Conservation (phyloP, 2,797 vertebrate species). For the Xiphophorus birchmanni region DNA sequence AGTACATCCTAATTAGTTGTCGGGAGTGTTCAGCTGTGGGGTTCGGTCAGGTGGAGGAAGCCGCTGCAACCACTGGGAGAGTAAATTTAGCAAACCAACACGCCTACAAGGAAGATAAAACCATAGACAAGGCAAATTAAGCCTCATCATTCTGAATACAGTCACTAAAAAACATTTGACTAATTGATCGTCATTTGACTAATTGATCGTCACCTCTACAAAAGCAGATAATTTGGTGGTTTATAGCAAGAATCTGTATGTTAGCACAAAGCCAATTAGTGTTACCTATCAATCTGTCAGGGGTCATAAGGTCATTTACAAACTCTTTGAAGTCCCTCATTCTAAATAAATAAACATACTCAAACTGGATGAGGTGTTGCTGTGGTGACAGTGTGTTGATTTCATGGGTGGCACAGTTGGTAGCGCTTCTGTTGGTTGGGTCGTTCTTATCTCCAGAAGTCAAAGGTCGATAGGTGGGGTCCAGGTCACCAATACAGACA, state of each 20-base stretch:
- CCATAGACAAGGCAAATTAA: neutral
- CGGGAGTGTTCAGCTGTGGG: constrained; percentile 43
- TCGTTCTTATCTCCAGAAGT: too few species aligned
- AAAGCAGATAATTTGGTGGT: neutral
- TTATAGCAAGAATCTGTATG: neutral
- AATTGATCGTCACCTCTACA: neutral
- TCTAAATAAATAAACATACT: neutral
- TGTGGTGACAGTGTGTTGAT: neutral
- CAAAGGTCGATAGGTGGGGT: too few species aligned
- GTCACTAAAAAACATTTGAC: neutral
- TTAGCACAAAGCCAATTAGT: neutral
- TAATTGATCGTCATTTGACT: neutral
- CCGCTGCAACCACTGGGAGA: neutral
- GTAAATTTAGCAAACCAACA: neutral
- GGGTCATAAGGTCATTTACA: neutral
- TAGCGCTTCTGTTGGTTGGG: too few species aligned
- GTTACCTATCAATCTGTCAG: neutral
- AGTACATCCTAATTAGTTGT: constrained; percentile 61
- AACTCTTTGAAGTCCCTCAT: neutral
- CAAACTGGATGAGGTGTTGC: neutral
- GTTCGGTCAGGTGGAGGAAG: constrained; percentile 11
- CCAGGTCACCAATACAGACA: too few species aligned
- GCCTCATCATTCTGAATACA: neutral
- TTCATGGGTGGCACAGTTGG: neutral
- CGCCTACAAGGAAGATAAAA: neutral